Percentiles rank a stretch among this genome's conserved stretches.
Evolutionary conservation across 2,888 invertebrate genomes (phyloP).

Genomic region (Lasioglossum lativentre): DNA sequence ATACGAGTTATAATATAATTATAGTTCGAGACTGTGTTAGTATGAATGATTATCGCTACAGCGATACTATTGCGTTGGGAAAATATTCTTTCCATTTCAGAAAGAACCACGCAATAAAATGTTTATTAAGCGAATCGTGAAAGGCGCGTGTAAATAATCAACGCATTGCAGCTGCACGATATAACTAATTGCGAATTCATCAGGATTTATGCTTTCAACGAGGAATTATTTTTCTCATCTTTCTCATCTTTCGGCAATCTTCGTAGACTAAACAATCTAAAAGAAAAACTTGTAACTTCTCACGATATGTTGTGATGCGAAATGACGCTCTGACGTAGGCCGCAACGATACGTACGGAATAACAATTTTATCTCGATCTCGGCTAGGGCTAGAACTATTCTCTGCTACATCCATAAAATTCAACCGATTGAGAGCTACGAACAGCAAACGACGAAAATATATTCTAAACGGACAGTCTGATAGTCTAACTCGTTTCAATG

Average conservation of each 20-base stretch:
- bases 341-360: background rate
- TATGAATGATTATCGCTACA: background rate
- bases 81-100: background rate
- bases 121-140: background rate
- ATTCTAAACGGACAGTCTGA: background rate
- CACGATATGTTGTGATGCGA: background rate
- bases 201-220: background rate
- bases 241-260: conserved; percentile 16
- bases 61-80: background rate
- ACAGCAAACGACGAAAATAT: background rate
- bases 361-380: background rate
- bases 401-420: background rate
- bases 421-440: background rate
- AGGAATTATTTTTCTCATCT: background rate
- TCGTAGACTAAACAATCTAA: background rate
- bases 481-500: background rate
- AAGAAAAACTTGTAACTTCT: background rate
- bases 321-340: background rate
- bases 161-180: background rate
- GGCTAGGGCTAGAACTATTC: background rate
- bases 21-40: background rate
- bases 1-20: background rate
- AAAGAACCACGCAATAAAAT: background rate
- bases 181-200: conserved; percentile 1
- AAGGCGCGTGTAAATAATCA: background rate